Percentiles rank a stretch among this genome's conserved stretches.
Conservation (phyloP, 2,113 vertebrate genomes). For the Heterochromis multidens region DNA sequence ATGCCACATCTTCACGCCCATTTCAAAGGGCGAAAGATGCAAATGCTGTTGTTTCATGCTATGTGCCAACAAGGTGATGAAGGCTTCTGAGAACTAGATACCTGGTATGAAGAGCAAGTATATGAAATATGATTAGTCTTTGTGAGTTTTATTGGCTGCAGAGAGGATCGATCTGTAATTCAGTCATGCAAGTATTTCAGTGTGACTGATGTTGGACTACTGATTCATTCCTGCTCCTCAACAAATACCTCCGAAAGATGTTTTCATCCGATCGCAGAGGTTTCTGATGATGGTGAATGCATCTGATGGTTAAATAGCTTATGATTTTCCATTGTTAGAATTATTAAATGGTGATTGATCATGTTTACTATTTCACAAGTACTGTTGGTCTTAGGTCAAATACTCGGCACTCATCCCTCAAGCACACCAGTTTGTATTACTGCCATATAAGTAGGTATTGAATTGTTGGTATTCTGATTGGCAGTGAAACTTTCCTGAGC, state of each 20-base stretch:
- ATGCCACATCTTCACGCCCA: neutral
- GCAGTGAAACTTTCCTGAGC: too few relatives aligned
- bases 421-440: neutral
- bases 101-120: neutral
- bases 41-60: neutral
- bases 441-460: neutral
- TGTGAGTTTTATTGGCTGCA: neutral
- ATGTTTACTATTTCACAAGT: neutral
- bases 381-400: neutral
- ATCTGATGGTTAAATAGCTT: neutral
- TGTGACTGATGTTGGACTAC: neutral
- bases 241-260: slow-evolving; percentile 8
- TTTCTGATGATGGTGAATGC: neutral
- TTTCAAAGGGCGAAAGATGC: neutral
- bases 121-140: too few relatives aligned
- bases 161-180: too few relatives aligned
- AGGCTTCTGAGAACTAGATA: neutral
- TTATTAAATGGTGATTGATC: neutral
- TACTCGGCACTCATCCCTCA: neutral
- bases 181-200: neutral
- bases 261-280: neutral
- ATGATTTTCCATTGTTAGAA: neutral
- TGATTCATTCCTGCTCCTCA: neutral
- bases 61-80: neutral
- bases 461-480: too few relatives aligned